Percentiles rank a stretch among this genome's conserved stretches.
Evolutionary conservation across 2,113 vertebrate species (phyloP).

Genomic region (Danionella cerebrum): DNA sequence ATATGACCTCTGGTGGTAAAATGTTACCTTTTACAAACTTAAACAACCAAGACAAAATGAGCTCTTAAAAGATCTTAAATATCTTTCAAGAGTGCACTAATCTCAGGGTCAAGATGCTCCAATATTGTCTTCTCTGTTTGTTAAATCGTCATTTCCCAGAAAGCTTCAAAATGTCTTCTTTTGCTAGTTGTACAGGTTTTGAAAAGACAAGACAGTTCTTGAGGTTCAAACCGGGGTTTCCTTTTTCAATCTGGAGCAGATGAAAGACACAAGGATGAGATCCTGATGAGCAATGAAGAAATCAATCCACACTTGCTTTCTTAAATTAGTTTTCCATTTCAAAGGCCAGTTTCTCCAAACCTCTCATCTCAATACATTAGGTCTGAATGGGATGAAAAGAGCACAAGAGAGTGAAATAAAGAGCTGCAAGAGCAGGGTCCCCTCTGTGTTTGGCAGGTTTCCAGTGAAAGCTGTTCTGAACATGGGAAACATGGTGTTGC

Average conservation of each 20-base stretch:
- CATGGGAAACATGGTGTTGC: constrained; percentile 85
- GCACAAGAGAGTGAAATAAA: background rate
- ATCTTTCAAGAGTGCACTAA: too few species aligned
- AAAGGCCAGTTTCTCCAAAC: constrained; percentile 40
- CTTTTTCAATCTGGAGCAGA: background rate
- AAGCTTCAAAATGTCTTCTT: background rate
- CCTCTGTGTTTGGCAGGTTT: constrained; percentile 73
- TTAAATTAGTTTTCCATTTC: constrained; percentile 44
- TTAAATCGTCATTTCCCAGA: background rate
- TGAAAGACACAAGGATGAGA: background rate
- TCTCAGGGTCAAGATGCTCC: background rate
- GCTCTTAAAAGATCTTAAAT: too few species aligned
- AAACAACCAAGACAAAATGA: too few species aligned
- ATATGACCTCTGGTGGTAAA: too few species aligned
- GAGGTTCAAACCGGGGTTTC: background rate
- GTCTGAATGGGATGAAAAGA: constrained; percentile 18
- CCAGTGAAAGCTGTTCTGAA: constrained; percentile 90
- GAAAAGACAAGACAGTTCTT: background rate
- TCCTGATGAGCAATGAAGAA: background rate
- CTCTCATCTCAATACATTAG: constrained; percentile 47
- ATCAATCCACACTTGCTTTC: constrained; percentile 31
- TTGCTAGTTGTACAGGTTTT: background rate
- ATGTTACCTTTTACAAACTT: too few species aligned
- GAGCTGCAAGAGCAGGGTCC: constrained; percentile 43
- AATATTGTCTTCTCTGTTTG: too few species aligned